Conservation (phyloP, 2,888 invertebrate genomes). For the Eupithecia abbreviata region DNA sequence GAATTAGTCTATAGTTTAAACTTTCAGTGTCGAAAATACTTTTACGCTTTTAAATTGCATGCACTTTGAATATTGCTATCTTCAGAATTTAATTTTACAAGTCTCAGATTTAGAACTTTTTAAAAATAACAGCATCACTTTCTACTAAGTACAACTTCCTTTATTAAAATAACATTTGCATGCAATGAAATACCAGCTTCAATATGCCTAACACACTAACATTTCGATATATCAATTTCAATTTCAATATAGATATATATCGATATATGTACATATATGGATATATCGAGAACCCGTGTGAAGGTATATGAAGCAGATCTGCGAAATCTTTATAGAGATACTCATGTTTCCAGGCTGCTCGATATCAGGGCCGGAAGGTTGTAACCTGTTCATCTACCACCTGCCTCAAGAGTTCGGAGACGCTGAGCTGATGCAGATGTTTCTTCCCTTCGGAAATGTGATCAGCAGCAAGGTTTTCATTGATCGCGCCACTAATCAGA, state of each 20-base stretch:
- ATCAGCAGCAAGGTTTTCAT: constrained; percentile 99
- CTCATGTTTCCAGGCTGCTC: constrained; percentile 94
- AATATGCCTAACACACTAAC: constrained; percentile 32
- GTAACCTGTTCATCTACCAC: constrained; percentile 99
- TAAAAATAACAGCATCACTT: neutral
- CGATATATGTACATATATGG: too few species aligned
- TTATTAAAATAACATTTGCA: constrained; percentile 8
- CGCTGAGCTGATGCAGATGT: constrained; percentile 99
- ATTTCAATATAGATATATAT: too few species aligned
- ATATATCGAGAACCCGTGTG: constrained; percentile 23
- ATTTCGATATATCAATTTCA: neutral
- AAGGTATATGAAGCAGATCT: constrained; percentile 75
- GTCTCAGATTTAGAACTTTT: neutral
- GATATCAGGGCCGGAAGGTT: constrained; percentile 99
- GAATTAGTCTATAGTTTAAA: too few species aligned
- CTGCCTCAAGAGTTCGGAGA: constrained; percentile 99
- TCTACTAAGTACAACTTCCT: neutral
- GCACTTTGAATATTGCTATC: constrained; percentile 12
- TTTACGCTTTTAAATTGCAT: constrained; percentile 14
- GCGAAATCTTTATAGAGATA: constrained; percentile 88
- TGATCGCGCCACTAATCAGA: constrained; percentile 99
- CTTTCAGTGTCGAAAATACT: too few species aligned
- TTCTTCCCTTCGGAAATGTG: constrained; percentile 99
- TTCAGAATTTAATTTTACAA: neutral
- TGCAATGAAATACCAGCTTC: constrained; percentile 5